phyloP scores from a whole-genome alignment of 2,888 invertebrate species.

The Mellilla xanthometata region DNA sequence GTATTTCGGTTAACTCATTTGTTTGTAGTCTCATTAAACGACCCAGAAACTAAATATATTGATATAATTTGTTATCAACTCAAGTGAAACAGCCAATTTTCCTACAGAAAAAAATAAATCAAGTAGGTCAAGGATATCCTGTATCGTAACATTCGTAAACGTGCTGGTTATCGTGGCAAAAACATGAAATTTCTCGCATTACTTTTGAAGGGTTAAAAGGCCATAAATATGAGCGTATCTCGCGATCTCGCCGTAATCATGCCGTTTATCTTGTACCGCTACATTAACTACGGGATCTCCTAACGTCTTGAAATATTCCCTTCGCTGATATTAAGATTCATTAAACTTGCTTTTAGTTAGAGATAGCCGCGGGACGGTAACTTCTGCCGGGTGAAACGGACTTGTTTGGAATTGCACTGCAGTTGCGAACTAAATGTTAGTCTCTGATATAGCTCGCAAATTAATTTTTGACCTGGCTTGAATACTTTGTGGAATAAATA shows the following conservation, averaged over 20 bases:
- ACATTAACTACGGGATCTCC: slow-evolving; percentile 72
- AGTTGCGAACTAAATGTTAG: too few relatives aligned
- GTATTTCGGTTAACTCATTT: too few relatives aligned
- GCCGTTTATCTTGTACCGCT: slow-evolving; percentile 75
- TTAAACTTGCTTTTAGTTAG: slow-evolving; percentile 64
- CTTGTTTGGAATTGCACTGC: background rate
- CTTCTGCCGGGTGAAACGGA: slow-evolving; percentile 20
- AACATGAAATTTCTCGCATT: slow-evolving; percentile 57
- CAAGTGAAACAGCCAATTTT: too few relatives aligned
- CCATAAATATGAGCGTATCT: slow-evolving; percentile 74
- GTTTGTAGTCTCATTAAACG: too few relatives aligned
- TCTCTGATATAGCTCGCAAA: too few relatives aligned
- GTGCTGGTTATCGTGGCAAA: slow-evolving; percentile 36
- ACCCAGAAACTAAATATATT: too few relatives aligned
- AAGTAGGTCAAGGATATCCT: slow-evolving; percentile 3
- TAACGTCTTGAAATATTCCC: slow-evolving; percentile 77
- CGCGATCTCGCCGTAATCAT: slow-evolving; percentile 70
- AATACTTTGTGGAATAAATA: too few relatives aligned
- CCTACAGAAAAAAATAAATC: background rate
- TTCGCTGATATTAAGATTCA: slow-evolving; percentile 76
- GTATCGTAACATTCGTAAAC: slow-evolving; percentile 11
- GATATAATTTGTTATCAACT: too few relatives aligned
- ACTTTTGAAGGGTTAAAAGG: slow-evolving; percentile 73
- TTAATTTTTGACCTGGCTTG: background rate
- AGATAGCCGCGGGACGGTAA: slow-evolving; percentile 31